Conservation (phyloP, 2,797 vertebrate species). For the Pelochelys cantorii region DNA sequence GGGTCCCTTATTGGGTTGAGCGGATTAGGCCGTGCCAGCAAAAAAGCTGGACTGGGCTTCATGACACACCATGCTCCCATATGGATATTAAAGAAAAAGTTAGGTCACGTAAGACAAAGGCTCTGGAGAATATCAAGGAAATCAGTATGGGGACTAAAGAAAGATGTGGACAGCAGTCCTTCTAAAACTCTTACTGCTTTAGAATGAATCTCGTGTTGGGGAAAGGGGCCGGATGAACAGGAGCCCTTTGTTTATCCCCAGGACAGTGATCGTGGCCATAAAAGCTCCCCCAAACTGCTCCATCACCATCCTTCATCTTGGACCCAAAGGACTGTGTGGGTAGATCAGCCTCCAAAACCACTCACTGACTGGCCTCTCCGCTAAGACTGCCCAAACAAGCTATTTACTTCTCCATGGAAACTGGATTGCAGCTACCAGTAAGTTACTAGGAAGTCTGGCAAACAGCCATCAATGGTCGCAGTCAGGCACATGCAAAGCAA, state of each 20-base stretch:
- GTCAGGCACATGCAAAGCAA: constrained; percentile 15
- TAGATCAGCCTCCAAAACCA: not conserved
- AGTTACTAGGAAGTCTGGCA: not conserved
- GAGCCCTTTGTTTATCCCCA: rapidly evolving
- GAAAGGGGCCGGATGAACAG: not conserved
- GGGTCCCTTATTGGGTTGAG: not conserved
- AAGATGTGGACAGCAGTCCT: not conserved
- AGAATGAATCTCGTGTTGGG: not conserved
- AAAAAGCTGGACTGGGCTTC: not conserved
- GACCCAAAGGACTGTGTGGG: not conserved
- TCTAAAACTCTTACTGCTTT: not conserved
- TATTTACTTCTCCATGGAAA: constrained; percentile 18
- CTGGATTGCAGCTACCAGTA: not conserved
- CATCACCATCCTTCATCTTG: not conserved
- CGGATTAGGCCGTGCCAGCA: not conserved
- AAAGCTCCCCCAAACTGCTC: not conserved
- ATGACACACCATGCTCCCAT: not conserved
- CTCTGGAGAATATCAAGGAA: not conserved
- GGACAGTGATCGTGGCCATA: not conserved
- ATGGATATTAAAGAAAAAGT: not conserved
- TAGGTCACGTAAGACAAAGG: not conserved
- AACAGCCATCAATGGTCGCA: not conserved
- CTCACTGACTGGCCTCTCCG: not conserved
- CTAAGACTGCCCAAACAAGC: constrained; percentile 5
- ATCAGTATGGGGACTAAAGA: not conserved